phyloP scores from a whole-genome alignment of 2,113 vertebrate species.

The Burhinus bistriatus region DNA sequence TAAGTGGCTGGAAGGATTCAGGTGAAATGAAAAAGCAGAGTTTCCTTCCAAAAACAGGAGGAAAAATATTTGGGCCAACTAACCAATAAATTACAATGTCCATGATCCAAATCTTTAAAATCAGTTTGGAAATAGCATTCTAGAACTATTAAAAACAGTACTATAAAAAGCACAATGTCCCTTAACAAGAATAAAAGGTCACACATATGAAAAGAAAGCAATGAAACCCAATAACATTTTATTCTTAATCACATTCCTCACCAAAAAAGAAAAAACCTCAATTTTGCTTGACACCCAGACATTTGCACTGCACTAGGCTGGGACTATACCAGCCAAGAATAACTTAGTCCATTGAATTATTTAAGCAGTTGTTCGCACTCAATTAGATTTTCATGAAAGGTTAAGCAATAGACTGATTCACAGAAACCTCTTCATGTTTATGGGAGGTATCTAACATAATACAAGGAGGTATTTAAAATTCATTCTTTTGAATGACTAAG shows the following conservation, averaged over 20 bases:
- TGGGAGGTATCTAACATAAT: not conserved
- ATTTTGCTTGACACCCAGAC: not conserved
- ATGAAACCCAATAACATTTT: not conserved
- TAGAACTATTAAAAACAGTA: not conserved
- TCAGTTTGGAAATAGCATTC: not conserved
- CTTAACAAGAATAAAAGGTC: not conserved
- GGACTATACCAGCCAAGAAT: constrained; percentile 19
- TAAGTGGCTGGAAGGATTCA: not conserved
- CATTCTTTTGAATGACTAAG: not conserved
- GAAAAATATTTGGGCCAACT: not conserved
- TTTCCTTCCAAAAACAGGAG: not conserved
- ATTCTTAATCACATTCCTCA: not conserved
- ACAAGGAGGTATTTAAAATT: not conserved
- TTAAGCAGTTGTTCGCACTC: constrained; percentile 53
- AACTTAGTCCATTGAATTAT: constrained; percentile 53
- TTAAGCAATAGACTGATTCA: constrained; percentile 39
- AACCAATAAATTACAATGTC: not conserved
- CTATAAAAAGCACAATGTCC: not conserved
- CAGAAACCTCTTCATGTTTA: not conserved
- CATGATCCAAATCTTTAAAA: not conserved
- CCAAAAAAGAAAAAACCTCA: not conserved
- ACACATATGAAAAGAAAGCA: not conserved
- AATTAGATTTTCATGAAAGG: constrained; percentile 61
- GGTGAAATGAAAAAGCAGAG: not conserved
- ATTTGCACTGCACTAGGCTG: not conserved